Base-by-base conservation (phyloP, 2,888 invertebrate genomes). In the Panorpa germanica region DNA sequence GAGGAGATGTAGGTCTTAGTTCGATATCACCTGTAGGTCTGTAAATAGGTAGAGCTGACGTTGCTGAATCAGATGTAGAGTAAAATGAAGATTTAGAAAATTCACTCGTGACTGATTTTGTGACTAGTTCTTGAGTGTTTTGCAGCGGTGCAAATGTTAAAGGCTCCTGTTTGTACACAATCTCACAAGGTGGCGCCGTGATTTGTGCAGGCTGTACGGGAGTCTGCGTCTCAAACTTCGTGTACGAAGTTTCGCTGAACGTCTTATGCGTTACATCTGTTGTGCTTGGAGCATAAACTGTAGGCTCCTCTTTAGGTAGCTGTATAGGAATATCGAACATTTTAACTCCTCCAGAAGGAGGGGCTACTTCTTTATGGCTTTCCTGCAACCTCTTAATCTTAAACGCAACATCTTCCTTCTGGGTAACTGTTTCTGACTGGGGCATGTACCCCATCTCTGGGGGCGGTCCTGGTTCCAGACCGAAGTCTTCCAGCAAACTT, bases 381-480 rank as follows among this genome's bases (percentile, higher is more conserved):
- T 68, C 65, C 41, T 69, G 65, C 9, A 71, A 46, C 37, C 61
- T 60, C 41, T 63, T 67, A 2, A 68, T 63, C 41, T 63, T 63
- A 14, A 64, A 57, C n/a, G 60, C 55, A 17, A 70, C 55, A 25
- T 64, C 57, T 26, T 63, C 62, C 53, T 39, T 54, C 42, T 45
- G 53, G 38, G 41, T 54, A 39, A 34, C 41, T n/a, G 45, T 45
- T 35, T 49, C 42, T 5, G 42, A 41, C 43, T 64, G 64, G 2
- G 70, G 65, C 28, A 65, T 61, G 39, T 61, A 72, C 21, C 68
- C 66, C 26, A 73, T 67, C 51, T 73, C 69, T 19, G 74, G 72
- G 7, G 74, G 73, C n/a, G 73, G 67, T 40, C 71, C 75, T 1
- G 72, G 73, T 31, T 62, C 56, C 3, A 74, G 45, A 43, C 61